Evolutionary conservation across 2,888 invertebrate species (phyloP).

Genomic region (Oligia latruncula): DNA sequence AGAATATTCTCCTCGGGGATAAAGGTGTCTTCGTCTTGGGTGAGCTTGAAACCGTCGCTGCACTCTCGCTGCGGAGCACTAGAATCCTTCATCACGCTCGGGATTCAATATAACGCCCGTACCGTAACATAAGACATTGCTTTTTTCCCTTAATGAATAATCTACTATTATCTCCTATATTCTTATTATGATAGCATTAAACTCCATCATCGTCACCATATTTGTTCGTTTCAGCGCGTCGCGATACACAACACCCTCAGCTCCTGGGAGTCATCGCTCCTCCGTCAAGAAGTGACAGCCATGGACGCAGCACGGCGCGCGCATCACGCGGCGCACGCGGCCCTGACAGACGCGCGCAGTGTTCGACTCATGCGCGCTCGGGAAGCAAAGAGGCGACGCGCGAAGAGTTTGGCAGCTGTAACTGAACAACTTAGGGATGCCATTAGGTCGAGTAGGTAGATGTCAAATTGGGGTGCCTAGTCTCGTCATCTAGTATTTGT

Average conservation of each 20-base stretch:
- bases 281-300: constrained; percentile 77
- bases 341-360: constrained; percentile 73
- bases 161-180: not conserved
- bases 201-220: not conserved
- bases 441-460: constrained; percentile 63
- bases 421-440: constrained; percentile 81
- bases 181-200: not conserved
- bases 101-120: not conserved
- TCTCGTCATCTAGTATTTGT: not conserved
- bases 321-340: constrained; percentile 74
- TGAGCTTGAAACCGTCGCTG: not conserved
- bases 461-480: not conserved
- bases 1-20: not conserved
- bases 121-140: not conserved
- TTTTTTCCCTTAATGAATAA: no score
- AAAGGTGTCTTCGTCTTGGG: not conserved
- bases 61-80: not conserved
- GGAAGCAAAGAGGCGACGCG: constrained; percentile 66
- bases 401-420: constrained; percentile 74
- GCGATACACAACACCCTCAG: constrained; percentile 82
- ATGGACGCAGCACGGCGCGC: constrained; percentile 76
- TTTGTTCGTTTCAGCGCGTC: constrained; percentile 73
- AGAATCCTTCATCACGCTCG: not conserved
- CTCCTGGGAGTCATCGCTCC: constrained; percentile 77
- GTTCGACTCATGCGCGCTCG: constrained; percentile 69